phyloP scores from a whole-genome alignment of 92 coral and sea anemone genomes.

The Zoanthus sociatus region DNA sequence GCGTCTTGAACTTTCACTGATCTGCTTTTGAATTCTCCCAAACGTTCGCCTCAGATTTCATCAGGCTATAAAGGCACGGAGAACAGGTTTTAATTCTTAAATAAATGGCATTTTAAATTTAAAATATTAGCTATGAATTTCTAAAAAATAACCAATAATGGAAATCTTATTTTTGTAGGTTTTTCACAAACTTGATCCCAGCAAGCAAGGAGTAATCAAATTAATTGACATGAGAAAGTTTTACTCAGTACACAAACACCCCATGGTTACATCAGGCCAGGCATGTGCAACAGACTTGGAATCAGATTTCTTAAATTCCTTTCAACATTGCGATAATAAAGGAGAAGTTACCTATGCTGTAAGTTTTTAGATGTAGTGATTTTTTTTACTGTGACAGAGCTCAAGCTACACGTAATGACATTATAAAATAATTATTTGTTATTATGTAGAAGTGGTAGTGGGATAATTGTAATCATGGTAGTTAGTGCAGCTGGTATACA shows the following conservation, averaged over 20 bases:
- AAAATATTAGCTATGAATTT: neutral
- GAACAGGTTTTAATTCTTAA: too few species aligned
- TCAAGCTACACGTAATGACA: too few species aligned
- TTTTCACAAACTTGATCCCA: conserved; percentile 93
- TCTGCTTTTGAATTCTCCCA: too few species aligned
- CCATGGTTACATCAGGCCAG: conserved; percentile 87
- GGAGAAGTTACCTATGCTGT: conserved; percentile 96
- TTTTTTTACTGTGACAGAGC: too few species aligned
- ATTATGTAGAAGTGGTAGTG: too few species aligned
- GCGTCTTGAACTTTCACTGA: too few species aligned
- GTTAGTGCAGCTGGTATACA: too few species aligned
- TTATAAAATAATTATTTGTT: too few species aligned
- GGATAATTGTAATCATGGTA: too few species aligned
- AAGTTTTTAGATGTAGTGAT: conserved; percentile 21
- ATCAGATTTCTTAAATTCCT: conserved; percentile 78
- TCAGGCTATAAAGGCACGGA: too few species aligned
- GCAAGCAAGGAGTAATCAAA: conserved; percentile 85
- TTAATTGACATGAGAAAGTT: conserved; percentile 86
- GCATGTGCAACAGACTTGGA: conserved; percentile 80
- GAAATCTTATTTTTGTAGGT: conserved; percentile 65
- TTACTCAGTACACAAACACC: conserved; percentile 89
- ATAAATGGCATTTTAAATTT: too few species aligned
- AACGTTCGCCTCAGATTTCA: too few species aligned
- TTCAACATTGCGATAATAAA: conserved; percentile 82
- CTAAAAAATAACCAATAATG: neutral